Evolutionary conservation across 2,888 invertebrate genomes (phyloP), one percentile per base, ranked within the genome.

Genomic region (Tiliacea citrago): DNA sequence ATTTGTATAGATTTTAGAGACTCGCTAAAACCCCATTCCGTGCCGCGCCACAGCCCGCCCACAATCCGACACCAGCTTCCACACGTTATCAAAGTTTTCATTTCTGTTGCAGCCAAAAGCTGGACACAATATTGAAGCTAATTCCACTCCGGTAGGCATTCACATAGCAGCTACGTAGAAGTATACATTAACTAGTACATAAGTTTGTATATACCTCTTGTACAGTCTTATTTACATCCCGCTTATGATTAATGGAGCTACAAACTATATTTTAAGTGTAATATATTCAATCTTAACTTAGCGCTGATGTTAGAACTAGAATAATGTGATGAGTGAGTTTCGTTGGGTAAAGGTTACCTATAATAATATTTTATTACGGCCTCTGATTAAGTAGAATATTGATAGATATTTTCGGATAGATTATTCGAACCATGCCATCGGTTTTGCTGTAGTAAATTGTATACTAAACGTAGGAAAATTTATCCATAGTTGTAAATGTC

Each of bases 101-200:
- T 88, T 91, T 93, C 86, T 82, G 85, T 92, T 96, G 81, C 97
- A 98, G 98, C 98, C 92, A 98, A 98, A 97, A 98, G 97, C 97
- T 98, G 98, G 98, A 98, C 98, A 96, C 98, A 98, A 94, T 98
- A 98, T 96, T 98, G 95, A 96, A 92, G 89, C 88, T 83, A 77
- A 88, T 86, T 86, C 86, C 83, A 87, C 88, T 84, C 88, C 87
- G 91, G 92, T 94, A 94, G 93, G 92, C 93, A 93, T 94, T 93
- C 91, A 86, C 79, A 83, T 91, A 91, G 88, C 85, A 82, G 89
- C 90, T 91, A 89, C 82, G 93, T 94, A 93, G 88, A 88, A 88
- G 77, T 83, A 85, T 87, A 88, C 81, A 82, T 85, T 88, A 88
- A 83, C 71, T 87, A 88, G 81, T 73, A 57, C 63, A 75, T 90